phyloP scores from a whole-genome alignment of 2,888 invertebrate genomes.

The Cynaeus angustus region DNA sequence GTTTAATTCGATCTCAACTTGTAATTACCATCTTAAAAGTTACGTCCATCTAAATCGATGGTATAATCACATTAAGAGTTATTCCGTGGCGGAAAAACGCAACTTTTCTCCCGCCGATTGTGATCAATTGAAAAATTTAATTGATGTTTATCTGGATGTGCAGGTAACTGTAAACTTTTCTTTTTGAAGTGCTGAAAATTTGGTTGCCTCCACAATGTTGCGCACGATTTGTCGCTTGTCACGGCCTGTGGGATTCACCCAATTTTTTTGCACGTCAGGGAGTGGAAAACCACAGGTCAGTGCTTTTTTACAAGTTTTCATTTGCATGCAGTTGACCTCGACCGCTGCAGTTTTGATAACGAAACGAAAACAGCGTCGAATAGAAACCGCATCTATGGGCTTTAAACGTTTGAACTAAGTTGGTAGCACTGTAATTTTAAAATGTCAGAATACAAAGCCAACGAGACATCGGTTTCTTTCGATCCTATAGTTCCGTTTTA shows the following conservation, averaged over 20 bases:
- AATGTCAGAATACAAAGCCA: no score
- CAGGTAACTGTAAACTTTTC: slow-evolving; percentile 63
- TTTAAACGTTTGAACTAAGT: neutral
- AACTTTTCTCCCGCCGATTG: slow-evolving; percentile 69
- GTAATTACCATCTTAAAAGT: slow-evolving; percentile 67
- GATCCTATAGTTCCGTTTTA: slow-evolving; percentile 8
- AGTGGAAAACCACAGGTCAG: slow-evolving; percentile 69
- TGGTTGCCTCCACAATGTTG: slow-evolving; percentile 53
- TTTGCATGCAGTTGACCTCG: no score
- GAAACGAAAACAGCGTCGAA: slow-evolving; percentile 1
- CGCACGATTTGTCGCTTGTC: slow-evolving; percentile 63
- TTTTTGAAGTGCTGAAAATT: slow-evolving; percentile 60
- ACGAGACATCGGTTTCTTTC: neutral
- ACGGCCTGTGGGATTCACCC: slow-evolving; percentile 65
- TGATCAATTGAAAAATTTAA: slow-evolving; percentile 68
- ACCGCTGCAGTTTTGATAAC: neutral
- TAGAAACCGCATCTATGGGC: no score
- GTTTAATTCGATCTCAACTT: slow-evolving; percentile 64
- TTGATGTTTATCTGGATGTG: slow-evolving; percentile 58
- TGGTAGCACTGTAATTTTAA: no score
- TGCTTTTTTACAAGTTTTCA: slow-evolving; percentile 60
- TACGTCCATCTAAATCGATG: slow-evolving; percentile 75
- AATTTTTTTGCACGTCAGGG: slow-evolving; percentile 59
- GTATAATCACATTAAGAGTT: slow-evolving; percentile 78
- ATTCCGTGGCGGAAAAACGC: slow-evolving; percentile 72